Base-by-base conservation (phyloP, 2,888 invertebrate genomes). In the Axea sp. region DNA sequence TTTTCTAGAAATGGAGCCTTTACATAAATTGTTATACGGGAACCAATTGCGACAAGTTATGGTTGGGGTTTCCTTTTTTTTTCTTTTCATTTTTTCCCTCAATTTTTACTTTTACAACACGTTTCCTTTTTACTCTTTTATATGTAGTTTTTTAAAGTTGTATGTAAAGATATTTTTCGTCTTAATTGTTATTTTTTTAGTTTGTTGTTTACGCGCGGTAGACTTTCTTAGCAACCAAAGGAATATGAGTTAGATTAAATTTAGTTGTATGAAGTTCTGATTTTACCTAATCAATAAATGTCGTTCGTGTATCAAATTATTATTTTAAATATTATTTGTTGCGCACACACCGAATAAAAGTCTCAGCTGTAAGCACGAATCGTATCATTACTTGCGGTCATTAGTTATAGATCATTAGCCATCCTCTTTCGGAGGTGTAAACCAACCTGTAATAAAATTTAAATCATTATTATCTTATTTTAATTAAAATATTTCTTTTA, bases 381-480 rank as follows among this genome's bases (percentile, higher is more conserved):
- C 82, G 80, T 82, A 80, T 78, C 77, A 12, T 80, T 79, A 76
- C 68, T 80, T 55, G 75, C 76, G 73, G 31, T 39, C 76, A n/a
- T n/a, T n/a, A n/a, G n/a, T n/a, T 22, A 28, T 67, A 53, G 79
- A 39, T 49, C 78, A 87, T 94, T 95, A 95, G 90, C 95, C 95
- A 89, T 95, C 95, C 90, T 95, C 95, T 88, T 95, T 95, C 19
- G 95, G 95, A 57, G 95, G 95, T 83, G 95, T 95, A 88, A 95
- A 95, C 95, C 95, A 95, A 80, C 95, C 95, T 95, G 89, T 7
- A 90, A 91, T 78, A 30, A 8, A 30, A 31, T 17, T 26, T 31
- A 3, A 19, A 19, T 4, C n/a, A n/a, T n/a, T n/a, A 19, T 19
- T 19, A 4, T 19, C 2, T 19, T 19, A 19, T 19, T 4, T 19